Base-by-base conservation (phyloP, 2,888 invertebrate species). In the Drosophila longiperda region DNA sequence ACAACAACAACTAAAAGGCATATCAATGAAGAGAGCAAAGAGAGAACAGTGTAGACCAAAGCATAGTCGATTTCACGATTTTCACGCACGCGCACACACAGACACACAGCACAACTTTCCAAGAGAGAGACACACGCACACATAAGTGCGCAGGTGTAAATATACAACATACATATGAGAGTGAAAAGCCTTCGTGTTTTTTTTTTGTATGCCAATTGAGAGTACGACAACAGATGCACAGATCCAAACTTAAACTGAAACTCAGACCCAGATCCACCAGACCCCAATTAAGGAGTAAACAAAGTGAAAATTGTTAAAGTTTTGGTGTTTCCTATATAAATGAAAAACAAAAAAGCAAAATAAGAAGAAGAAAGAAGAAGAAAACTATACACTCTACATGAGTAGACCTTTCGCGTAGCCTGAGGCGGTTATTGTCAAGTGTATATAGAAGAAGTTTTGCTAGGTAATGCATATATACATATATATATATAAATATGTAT, bases 11-110 rank as follows among this genome's bases (percentile, higher is more conserved):
- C 42, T 53, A 48, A 78, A 87, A 78, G 63, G 63, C 82, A 88
- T 89, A 91, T 90, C 89, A 90, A 90, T 77, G 84, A 66, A 54
- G n/a, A 61, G 17, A 60, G 40, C 54, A 52, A 33, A 61, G 26
- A 52, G 48, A 33, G 36, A 33, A 33, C 34, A 66, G 52, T 55
- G 49, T 49, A 53, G 32, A 33, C 29, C 57, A 40, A 63, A 57
- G 59, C 20, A 49, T 11, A 40, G 32, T n/a, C 29, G 29, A 66
- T 38, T 34, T 8, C 36, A 36, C 54, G 17, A 11, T 34, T 67
- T 15, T 48, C 42, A 45, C 52, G 65, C 52, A 23, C 49, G 15
- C 23, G 29, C 32, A 36, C 33, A 29, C 17, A 32, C 11, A 26
- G 9, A 36, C 11, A 15, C 4, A 53, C n/a, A 17, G 32, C 38